These are phyloP conservation scores for Pyrocephalus nanus DNA, from an alignment of 2,797 vertebrate genomes.

Conservation along the genomic window DNA sequence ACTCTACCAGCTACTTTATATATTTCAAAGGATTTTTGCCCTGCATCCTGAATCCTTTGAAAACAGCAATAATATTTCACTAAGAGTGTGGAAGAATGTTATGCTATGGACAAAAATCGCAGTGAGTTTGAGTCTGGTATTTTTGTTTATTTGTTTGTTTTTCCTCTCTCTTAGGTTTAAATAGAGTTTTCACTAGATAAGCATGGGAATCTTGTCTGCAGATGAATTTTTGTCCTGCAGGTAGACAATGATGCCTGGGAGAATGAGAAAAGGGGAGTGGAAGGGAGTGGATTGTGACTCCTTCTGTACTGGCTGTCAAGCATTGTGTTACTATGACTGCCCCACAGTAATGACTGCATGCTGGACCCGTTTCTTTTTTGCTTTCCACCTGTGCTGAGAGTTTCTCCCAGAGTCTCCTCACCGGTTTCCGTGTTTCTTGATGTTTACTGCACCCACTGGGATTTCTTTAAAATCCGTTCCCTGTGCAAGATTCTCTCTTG, in stretches of 20 bases:
- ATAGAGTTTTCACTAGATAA: not conserved
- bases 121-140: not conserved
- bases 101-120: not conserved
- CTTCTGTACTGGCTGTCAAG: not conserved
- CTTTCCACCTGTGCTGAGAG: not conserved
- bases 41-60: not conserved
- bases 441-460: accelerated
- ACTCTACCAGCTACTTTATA: not conserved
- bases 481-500: not conserved
- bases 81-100: not conserved
- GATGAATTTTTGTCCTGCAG: not conserved
- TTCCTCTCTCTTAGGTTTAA: not conserved
- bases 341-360: too few relatives aligned
- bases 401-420: not conserved
- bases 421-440: not conserved
- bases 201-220: not conserved
- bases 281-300: not conserved
- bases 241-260: not conserved
- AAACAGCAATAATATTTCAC: not conserved
- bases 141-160: not conserved
- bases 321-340: not conserved
- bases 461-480: not conserved
- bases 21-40: not conserved
- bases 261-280: not conserved
- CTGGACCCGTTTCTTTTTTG: not conserved